These are phyloP conservation scores for Unio delphinus DNA, from an alignment of 2,888 invertebrate genomes.

Conservation along the genomic window DNA sequence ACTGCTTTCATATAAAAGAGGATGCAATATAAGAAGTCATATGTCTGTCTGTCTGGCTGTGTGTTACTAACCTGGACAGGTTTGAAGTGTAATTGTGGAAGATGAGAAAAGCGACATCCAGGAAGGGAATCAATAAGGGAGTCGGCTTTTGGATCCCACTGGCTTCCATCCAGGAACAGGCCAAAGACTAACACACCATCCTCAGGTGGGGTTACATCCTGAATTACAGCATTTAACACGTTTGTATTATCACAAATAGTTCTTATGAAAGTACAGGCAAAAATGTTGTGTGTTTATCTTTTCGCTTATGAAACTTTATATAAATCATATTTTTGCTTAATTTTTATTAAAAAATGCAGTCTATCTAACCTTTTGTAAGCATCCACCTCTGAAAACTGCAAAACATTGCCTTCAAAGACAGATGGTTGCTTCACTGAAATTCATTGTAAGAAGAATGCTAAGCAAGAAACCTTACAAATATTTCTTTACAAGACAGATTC, in stretches of 20 bases:
- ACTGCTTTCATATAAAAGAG: neutral
- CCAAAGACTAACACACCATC: conserved; percentile 70
- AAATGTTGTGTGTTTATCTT: neutral
- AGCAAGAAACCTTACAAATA: too few species aligned
- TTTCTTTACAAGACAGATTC: too few species aligned
- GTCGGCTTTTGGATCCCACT: conserved; percentile 57
- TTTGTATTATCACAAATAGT: neutral
- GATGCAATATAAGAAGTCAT: too few species aligned
- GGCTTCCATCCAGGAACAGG: conserved; percentile 68
- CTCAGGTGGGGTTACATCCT: conserved; percentile 51
- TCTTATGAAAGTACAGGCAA: neutral
- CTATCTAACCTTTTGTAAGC: too few species aligned
- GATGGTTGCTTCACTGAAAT: too few species aligned
- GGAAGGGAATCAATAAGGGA: conserved; percentile 60
- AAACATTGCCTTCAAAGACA: too few species aligned
- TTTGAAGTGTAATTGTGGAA: conserved; percentile 69
- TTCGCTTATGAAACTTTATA: too few species aligned
- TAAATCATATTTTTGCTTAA: too few species aligned
- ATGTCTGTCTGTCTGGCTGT: too few species aligned
- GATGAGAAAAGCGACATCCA: conserved; percentile 61
- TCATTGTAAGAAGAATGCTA: too few species aligned
- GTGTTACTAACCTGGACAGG: conserved; percentile 57
- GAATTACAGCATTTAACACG: neutral
- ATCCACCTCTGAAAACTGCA: too few species aligned
- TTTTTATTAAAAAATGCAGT: too few species aligned